Percentiles rank a stretch among this genome's conserved stretches.
These are phyloP conservation scores for Melanotaenia duboulayi DNA, from an alignment of 2,113 vertebrate genomes.

Conservation along the genomic window DNA sequence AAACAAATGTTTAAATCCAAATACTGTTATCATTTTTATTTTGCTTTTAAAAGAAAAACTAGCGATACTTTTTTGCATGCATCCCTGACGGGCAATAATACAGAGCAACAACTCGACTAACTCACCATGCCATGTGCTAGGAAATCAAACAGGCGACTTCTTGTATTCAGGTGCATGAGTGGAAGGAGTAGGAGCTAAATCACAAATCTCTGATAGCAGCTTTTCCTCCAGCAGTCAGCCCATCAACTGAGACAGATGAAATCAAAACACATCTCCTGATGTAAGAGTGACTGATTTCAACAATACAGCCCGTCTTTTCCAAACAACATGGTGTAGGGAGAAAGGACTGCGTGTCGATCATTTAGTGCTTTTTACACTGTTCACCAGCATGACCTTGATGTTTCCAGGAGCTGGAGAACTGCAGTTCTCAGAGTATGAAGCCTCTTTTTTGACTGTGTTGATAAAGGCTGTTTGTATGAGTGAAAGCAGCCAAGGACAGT, in stretches of 20 bases:
- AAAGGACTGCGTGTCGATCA: constrained; percentile 33
- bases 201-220: constrained; percentile 35
- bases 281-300: constrained; percentile 41
- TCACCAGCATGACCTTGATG: constrained; percentile 65
- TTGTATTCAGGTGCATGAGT: constrained; percentile 76
- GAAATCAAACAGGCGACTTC: constrained; percentile 83
- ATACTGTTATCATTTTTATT: neutral
- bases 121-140: constrained; percentile 83
- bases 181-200: constrained; percentile 22
- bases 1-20: neutral
- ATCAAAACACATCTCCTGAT: constrained; percentile 26
- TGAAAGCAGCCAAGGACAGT: constrained; percentile 72
- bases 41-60: neutral
- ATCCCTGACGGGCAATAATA: neutral
- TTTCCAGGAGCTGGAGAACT: constrained; percentile 49
- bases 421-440: constrained; percentile 54
- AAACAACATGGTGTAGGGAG: constrained; percentile 47
- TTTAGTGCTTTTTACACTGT: constrained; percentile 50
- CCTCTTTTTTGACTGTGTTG: constrained; percentile 29
- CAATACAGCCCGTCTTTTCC: constrained; percentile 53
- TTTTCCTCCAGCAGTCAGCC: constrained; percentile 36
- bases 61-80: constrained; percentile 6
- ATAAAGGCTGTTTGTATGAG: constrained; percentile 54
- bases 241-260: constrained; percentile 37
- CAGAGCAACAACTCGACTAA: constrained; percentile 22